These are phyloP conservation scores for Camptogramma bilineatum DNA, from an alignment of 2,888 invertebrate species.

Conservation along the genomic window DNA sequence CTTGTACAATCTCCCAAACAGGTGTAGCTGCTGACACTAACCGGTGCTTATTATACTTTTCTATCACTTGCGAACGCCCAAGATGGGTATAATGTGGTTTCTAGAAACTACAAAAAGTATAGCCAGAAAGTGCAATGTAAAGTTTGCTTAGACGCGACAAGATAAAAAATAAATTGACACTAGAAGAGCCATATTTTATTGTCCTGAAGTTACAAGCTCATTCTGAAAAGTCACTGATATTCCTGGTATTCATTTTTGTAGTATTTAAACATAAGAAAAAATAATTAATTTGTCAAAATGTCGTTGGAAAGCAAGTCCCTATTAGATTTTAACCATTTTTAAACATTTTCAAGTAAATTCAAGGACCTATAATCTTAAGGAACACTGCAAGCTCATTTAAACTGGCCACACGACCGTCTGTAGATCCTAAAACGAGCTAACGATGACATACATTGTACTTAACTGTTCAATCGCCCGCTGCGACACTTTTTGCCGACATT, in stretches of 20 bases:
- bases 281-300: too few relatives aligned
- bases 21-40: conserved; percentile 26
- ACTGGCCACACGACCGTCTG: conserved; percentile 2
- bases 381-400: background rate
- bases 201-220: too few relatives aligned
- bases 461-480: conserved; percentile 30
- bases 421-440: conserved; percentile 18
- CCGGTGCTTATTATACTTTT: conserved; percentile 30
- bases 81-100: conserved; percentile 29
- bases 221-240: too few relatives aligned
- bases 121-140: conserved; percentile 12
- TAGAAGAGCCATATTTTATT: background rate
- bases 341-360: background rate
- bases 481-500: conserved; percentile 24
- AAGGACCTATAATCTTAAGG: background rate
- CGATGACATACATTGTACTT: conserved; percentile 30
- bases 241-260: too few relatives aligned
- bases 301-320: too few relatives aligned
- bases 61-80: conserved; percentile 22
- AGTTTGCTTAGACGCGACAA: conserved; percentile 2
- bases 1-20: conserved; percentile 18
- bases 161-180: conserved; percentile 2
- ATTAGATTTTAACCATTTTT: background rate
- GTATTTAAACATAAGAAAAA: too few relatives aligned
- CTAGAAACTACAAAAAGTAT: conserved; percentile 28